Conservation (phyloP, 2,797 vertebrate genomes). For the Gastrophryne carolinensis region DNA sequence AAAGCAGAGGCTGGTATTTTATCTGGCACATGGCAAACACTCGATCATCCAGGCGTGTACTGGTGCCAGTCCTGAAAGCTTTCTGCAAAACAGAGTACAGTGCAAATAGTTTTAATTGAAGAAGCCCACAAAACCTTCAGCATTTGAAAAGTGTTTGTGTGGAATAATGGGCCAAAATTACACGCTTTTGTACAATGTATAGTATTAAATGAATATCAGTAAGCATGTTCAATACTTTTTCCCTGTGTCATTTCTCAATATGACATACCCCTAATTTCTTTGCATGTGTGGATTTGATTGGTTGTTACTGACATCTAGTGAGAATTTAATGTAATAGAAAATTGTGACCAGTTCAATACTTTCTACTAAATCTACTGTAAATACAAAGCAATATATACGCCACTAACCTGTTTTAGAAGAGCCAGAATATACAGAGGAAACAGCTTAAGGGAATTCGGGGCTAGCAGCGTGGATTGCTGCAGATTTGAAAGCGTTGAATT, state of each 20-base stretch:
- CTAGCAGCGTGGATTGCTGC: slow-evolving; percentile 80
- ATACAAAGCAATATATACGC: background rate
- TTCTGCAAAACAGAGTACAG: slow-evolving; percentile 78
- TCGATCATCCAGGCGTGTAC: slow-evolving; percentile 91
- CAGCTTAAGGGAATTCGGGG: slow-evolving; percentile 83
- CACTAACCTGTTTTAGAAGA: slow-evolving; percentile 90
- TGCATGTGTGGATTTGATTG: no score
- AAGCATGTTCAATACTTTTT: no score
- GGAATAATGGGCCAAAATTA: no score
- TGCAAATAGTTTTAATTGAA: no score
- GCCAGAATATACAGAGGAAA: slow-evolving; percentile 90
- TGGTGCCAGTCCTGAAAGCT: slow-evolving; percentile 88
- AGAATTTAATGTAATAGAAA: no score
- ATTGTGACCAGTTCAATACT: background rate
- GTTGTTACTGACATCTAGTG: no score
- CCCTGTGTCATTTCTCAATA: no score
- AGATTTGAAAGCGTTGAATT: slow-evolving; percentile 80
- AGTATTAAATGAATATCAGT: no score
- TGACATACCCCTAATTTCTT: no score
- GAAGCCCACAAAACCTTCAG: no score
- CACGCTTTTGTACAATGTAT: no score
- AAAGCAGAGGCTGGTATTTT: slow-evolving; percentile 89
- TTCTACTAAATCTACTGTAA: background rate
- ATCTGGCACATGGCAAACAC: slow-evolving; percentile 97
- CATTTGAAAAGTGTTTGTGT: no score